Evolutionary conservation across 2,797 vertebrate genomes (phyloP).

Genomic region (Echeneis naucrates): DNA sequence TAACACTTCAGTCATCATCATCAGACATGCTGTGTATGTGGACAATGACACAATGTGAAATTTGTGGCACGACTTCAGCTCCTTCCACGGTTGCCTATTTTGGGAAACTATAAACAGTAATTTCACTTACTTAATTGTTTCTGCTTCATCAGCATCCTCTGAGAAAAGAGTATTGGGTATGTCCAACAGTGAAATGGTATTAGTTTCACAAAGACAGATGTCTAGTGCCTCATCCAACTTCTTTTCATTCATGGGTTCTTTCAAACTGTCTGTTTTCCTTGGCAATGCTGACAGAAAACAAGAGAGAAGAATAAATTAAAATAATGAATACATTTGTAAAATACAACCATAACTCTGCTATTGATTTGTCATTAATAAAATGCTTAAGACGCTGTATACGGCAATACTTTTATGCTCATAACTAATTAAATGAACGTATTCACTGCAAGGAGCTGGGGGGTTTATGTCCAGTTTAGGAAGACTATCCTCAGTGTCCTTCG

Average conservation of each 20-base stretch:
- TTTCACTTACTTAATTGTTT: conserved; percentile 78
- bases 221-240: conserved; percentile 80
- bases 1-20: not conserved
- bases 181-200: conserved; percentile 85
- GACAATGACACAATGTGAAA: too few relatives aligned
- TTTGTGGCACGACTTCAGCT: too few relatives aligned
- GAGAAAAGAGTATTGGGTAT: conserved; percentile 79
- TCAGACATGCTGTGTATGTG: not conserved
- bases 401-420: not conserved
- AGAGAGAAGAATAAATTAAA: not conserved
- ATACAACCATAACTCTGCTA: not conserved
- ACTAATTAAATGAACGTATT: not conserved
- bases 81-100: not conserved
- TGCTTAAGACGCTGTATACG: not conserved
- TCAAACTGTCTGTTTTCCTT: conserved; percentile 62
- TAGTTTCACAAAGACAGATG: conserved; percentile 83
- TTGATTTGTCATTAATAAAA: not conserved
- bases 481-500: conserved; percentile 78
- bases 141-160: conserved; percentile 83
- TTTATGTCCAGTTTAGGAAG: conserved; percentile 65
- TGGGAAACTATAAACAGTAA: conserved; percentile 18
- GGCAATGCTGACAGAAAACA: conserved; percentile 73
- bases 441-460: conserved; percentile 70
- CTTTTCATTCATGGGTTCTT: conserved; percentile 77
- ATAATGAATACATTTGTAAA: not conserved